Evolutionary conservation across 2,888 invertebrate genomes (phyloP).

Genomic region (Macaria notata): DNA sequence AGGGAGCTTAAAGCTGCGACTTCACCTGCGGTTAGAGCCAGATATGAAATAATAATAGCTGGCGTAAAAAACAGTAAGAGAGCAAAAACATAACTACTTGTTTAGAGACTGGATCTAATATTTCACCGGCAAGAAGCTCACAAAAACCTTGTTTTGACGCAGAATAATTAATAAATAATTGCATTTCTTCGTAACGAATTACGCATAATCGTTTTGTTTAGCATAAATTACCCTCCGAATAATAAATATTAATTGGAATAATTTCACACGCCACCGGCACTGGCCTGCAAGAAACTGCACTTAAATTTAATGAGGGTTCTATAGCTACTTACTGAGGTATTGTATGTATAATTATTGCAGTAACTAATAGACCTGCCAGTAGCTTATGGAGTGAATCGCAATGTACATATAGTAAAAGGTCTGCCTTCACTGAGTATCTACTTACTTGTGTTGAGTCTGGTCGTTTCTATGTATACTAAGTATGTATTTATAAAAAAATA

Average conservation of each 20-base stretch:
- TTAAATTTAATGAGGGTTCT: too few species aligned
- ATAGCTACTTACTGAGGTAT: too few species aligned
- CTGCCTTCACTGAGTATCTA: too few species aligned
- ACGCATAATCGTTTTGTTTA: slow-evolving; percentile 8
- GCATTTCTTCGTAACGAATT: slow-evolving; percentile 8
- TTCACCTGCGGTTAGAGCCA: slow-evolving; percentile 1
- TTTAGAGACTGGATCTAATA: too few species aligned
- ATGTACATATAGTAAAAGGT: too few species aligned
- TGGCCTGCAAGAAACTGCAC: neutral
- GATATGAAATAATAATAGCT: slow-evolving; percentile 1
- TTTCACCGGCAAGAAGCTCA: too few species aligned
- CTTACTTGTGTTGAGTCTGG: too few species aligned
- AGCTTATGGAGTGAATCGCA: too few species aligned
- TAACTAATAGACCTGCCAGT: too few species aligned
- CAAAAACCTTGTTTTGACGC: neutral
- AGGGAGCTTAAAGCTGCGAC: slow-evolving; percentile 5
- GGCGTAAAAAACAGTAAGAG: neutral
- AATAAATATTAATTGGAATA: slow-evolving; percentile 7
- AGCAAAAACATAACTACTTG: neutral
- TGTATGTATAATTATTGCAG: too few species aligned
- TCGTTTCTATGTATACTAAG: too few species aligned
- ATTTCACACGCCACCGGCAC: slow-evolving; percentile 2
- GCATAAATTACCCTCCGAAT: slow-evolving; percentile 5
- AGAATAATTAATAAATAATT: slow-evolving; percentile 2
- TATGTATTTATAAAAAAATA: too few species aligned